phyloP scores from a whole-genome alignment of 2,113 vertebrate species.

The Xiphophorus hellerii region DNA sequence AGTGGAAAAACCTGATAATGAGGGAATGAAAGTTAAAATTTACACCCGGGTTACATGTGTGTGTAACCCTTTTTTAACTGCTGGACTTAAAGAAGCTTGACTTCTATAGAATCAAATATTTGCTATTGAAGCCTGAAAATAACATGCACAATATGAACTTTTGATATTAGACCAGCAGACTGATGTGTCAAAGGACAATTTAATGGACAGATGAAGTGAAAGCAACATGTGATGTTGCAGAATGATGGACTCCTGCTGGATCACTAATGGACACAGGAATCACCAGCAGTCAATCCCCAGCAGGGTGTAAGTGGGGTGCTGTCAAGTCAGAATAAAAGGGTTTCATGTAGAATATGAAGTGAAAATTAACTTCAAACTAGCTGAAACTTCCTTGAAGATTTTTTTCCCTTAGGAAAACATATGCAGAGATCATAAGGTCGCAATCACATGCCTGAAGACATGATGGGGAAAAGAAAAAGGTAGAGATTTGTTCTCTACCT shows the following conservation, averaged over 20 bases:
- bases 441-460: neutral
- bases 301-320: neutral
- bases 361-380: slow-evolving; percentile 2
- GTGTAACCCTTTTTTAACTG: neutral
- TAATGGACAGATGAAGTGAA: neutral
- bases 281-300: neutral
- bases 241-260: slow-evolving; percentile 2
- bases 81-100: neutral
- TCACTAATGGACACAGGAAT: slow-evolving; percentile 7
- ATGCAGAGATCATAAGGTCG: neutral
- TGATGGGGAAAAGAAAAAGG: too few species aligned
- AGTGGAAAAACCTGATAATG: too few species aligned
- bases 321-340: neutral
- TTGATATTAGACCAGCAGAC: neutral
- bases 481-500: too few species aligned
- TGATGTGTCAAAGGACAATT: neutral
- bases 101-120: neutral
- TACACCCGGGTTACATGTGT: too few species aligned
- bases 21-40: too few species aligned
- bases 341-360: neutral
- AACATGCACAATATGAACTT: neutral
- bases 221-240: neutral
- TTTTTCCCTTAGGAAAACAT: neutral
- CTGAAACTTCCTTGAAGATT: neutral
- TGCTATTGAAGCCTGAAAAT: neutral